These are phyloP conservation scores for Aplodontia rufa DNA, from an alignment of 2,113 vertebrate genomes.

Conservation along the genomic window DNA sequence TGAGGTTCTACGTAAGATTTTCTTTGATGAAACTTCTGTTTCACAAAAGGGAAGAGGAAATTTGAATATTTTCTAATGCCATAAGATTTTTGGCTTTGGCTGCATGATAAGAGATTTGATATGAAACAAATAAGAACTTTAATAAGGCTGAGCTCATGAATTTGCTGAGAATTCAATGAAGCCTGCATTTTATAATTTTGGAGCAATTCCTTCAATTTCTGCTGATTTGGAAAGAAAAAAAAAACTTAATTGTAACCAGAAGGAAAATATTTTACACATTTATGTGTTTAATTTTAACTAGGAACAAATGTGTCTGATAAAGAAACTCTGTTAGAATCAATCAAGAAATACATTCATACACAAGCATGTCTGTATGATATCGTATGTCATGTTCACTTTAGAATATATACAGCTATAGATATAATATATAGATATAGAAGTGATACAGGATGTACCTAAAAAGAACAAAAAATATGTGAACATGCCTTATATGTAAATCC, in stretches of 20 bases:
- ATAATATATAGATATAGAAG: background rate
- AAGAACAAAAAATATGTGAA: background rate
- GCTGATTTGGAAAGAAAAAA: background rate
- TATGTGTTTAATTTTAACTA: conserved; percentile 35
- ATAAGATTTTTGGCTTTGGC: background rate
- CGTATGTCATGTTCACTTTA: background rate
- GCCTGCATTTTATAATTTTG: background rate
- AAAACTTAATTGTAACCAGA: conserved; percentile 23
- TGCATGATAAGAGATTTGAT: background rate
- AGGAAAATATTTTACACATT: conserved; percentile 31
- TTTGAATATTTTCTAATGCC: background rate
- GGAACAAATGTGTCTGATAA: conserved; percentile 16
- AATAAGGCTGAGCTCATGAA: background rate
- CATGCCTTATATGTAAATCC: background rate
- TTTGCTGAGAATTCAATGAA: conserved; percentile 15
- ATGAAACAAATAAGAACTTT: background rate
- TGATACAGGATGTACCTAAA: background rate
- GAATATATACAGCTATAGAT: background rate
- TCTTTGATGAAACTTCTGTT: background rate
- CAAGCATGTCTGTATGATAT: background rate
- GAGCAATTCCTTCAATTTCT: conserved; percentile 42
- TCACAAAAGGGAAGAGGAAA: background rate
- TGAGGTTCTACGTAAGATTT: background rate
- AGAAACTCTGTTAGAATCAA: background rate
- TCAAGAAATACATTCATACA: background rate